phyloP scores from a whole-genome alignment of 2,797 vertebrate genomes.

The Peromyscus attwateri region DNA sequence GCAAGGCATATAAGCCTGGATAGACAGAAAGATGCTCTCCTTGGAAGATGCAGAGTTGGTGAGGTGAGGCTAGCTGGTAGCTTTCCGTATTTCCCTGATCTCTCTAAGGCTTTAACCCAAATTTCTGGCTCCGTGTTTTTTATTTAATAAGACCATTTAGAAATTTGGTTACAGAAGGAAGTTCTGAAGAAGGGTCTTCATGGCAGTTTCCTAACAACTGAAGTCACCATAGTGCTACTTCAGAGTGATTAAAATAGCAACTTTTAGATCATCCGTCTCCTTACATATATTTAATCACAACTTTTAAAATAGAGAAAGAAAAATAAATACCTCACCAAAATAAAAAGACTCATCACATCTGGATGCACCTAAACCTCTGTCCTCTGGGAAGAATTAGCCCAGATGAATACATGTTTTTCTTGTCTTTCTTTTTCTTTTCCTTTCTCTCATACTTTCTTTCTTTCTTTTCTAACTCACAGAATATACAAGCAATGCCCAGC shows the following conservation, averaged over 20 bases:
- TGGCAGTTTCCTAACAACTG: background rate
- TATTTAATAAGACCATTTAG: too few relatives aligned
- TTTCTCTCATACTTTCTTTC: background rate
- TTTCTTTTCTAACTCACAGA: background rate
- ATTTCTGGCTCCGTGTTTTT: too few relatives aligned
- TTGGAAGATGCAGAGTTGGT: too few relatives aligned
- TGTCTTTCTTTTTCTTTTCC: too few relatives aligned
- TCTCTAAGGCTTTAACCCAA: too few relatives aligned
- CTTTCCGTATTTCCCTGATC: too few relatives aligned
- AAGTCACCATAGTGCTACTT: background rate
- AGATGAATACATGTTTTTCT: background rate
- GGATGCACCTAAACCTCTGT: background rate
- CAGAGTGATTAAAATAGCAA: background rate
- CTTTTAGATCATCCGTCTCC: background rate
- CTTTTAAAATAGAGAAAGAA: background rate
- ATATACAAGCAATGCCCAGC: background rate
- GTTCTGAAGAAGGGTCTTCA: background rate
- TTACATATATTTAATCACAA: background rate
- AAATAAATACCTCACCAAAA: background rate
- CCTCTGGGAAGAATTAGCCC: background rate
- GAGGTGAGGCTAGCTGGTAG: too few relatives aligned
- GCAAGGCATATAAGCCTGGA: too few relatives aligned
- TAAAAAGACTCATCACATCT: background rate
- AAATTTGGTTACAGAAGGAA: background rate
- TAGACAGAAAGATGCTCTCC: too few relatives aligned